Conservation (phyloP, 2,888 invertebrate genomes). For the Polia nebulosa region DNA sequence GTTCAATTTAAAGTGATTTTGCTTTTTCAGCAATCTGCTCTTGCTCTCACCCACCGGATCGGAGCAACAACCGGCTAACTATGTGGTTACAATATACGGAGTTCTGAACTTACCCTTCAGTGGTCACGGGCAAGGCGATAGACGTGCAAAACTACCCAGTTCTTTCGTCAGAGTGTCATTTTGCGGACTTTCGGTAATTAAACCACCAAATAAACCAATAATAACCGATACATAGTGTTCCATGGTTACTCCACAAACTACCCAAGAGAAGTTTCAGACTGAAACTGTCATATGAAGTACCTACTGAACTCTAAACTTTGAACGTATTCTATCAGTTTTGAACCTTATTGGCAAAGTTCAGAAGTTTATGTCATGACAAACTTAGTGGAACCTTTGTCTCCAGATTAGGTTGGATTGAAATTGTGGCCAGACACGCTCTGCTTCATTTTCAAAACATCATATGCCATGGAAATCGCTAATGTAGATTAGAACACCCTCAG, state of each 20-base stretch:
- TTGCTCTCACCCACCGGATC: conserved; percentile 92
- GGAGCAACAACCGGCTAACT: conserved; percentile 89
- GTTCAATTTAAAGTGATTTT: not conserved
- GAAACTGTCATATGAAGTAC: not conserved
- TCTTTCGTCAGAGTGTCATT: conserved; percentile 81
- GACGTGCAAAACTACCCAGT: conserved; percentile 76
- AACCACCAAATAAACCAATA: too few relatives aligned
- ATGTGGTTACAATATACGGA: conserved; percentile 90
- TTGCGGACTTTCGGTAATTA: conserved; percentile 80
- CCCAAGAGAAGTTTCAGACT: not conserved
- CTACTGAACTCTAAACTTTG: not conserved
- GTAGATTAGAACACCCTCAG: too few relatives aligned
- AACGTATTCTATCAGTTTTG: not conserved
- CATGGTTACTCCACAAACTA: not conserved
- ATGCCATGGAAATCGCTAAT: not conserved
- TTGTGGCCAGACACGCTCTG: not conserved
- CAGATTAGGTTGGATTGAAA: not conserved
- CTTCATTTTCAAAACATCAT: not conserved
- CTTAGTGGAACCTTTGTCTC: not conserved
- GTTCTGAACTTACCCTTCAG: conserved; percentile 84
- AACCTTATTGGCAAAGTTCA: not conserved
- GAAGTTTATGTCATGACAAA: not conserved
- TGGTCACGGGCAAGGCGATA: conserved; percentile 66
- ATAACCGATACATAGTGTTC: not conserved
- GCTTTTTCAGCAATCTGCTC: conserved; percentile 91